phyloP scores from a whole-genome alignment of 2,113 vertebrate species.

The Herpetotheres cachinnans region DNA sequence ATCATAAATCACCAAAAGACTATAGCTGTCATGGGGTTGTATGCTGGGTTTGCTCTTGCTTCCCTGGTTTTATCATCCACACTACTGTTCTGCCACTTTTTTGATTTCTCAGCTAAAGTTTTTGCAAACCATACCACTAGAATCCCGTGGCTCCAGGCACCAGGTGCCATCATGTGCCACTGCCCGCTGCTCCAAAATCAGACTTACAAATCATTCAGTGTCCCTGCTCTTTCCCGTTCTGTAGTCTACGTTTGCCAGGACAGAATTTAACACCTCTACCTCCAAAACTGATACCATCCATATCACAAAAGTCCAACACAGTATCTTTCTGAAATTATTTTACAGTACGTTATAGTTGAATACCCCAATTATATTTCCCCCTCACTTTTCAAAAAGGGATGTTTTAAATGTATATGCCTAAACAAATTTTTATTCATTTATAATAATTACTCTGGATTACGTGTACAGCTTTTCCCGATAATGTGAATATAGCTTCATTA shows the following conservation, averaged over 20 bases:
- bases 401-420: not conserved
- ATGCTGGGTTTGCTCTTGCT: not conserved
- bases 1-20: constrained; percentile 10
- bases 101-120: not conserved
- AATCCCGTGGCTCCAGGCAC: not conserved
- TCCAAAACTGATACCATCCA: not conserved
- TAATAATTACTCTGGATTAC: not conserved
- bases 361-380: not conserved
- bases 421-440: not conserved
- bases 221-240: not conserved
- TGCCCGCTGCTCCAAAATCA: not conserved
- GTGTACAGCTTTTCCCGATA: not conserved
- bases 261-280: not conserved
- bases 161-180: not conserved
- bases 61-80: not conserved
- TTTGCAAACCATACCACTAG: not conserved
- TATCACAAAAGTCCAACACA: not conserved
- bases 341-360: not conserved
- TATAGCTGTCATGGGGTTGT: not conserved
- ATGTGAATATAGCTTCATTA: not conserved
- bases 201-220: not conserved
- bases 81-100: not conserved
- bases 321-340: not conserved
- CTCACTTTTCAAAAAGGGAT: not conserved
- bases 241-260: not conserved